phyloP scores from a whole-genome alignment of 2,888 invertebrate genomes.

The Ophioninae sp. region DNA sequence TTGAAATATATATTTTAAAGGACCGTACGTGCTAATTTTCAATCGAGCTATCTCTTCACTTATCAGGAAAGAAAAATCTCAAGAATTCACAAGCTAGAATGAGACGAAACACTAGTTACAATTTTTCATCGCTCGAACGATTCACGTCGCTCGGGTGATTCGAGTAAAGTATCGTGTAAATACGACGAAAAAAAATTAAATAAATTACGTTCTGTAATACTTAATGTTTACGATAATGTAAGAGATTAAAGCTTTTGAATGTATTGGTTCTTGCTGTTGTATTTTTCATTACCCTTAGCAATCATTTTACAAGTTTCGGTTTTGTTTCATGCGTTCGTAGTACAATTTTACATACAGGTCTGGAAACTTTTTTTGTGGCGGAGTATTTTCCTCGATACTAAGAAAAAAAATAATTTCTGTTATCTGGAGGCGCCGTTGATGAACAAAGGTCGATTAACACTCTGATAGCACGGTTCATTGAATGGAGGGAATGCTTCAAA shows the following conservation, averaged over 20 bases:
- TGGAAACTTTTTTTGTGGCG: not conserved
- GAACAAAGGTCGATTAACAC: no score
- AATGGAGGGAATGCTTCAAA: no score
- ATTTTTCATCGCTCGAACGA: slow-evolving; percentile 67
- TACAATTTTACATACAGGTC: not conserved
- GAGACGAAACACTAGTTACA: slow-evolving; percentile 61
- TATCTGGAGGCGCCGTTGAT: no score
- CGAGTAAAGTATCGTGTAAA: slow-evolving; percentile 63
- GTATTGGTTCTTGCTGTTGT: slow-evolving; percentile 64
- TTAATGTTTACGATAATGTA: slow-evolving; percentile 77
- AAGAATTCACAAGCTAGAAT: slow-evolving; percentile 47
- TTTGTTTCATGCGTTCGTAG: slow-evolving; percentile 14
- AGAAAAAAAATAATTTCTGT: no score
- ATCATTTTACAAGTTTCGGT: slow-evolving; percentile 28
- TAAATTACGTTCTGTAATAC: slow-evolving; percentile 72
- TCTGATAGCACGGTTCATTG: no score
- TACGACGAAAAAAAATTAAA: slow-evolving; percentile 46
- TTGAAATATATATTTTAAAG: slow-evolving; percentile 45
- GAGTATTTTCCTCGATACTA: no score
- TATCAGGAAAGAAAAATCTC: slow-evolving; percentile 25
- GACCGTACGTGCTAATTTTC: slow-evolving; percentile 45
- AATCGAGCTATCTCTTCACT: slow-evolving; percentile 51
- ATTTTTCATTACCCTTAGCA: slow-evolving; percentile 33
- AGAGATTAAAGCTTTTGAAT: slow-evolving; percentile 79
- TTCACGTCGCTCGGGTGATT: slow-evolving; percentile 68